Conservation (phyloP, 2,888 invertebrate species). For the Orchestes rusci region DNA sequence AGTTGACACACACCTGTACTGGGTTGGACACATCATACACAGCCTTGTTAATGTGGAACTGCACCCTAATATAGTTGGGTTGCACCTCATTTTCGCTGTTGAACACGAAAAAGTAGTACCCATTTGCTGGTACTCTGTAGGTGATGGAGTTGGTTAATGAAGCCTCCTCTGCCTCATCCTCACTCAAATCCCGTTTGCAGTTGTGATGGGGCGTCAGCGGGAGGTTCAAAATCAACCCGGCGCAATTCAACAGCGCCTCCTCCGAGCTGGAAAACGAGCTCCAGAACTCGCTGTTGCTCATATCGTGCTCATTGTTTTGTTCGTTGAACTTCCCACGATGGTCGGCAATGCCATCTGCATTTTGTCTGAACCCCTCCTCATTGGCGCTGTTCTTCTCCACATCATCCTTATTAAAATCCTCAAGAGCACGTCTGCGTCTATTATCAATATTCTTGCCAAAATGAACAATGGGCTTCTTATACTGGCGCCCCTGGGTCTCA, state of each 20-base stretch:
- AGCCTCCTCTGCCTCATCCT: conserved; percentile 46
- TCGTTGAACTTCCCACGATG: conserved; percentile 58
- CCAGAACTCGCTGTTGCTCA: conserved; percentile 73
- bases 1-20: conserved; percentile 56
- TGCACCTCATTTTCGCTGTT: conserved; percentile 74
- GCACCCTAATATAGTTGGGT: conserved; percentile 60
- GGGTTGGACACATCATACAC: conserved; percentile 60
- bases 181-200: conserved; percentile 45
- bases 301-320: conserved; percentile 54
- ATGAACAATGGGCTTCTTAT: conserved; percentile 35
- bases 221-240: conserved; percentile 63
- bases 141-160: conserved; percentile 57
- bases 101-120: conserved; percentile 78
- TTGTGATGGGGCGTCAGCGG: conserved; percentile 58
- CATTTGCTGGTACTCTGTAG: conserved; percentile 66
- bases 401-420: conserved; percentile 52
- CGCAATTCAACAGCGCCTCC: conserved; percentile 66
- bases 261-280: conserved; percentile 77
- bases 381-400: conserved; percentile 54
- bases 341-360: conserved; percentile 60
- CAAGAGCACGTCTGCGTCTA: conserved; percentile 41
- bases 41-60: conserved; percentile 63
- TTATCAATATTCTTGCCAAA: conserved; percentile 38
- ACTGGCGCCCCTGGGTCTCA: conserved; percentile 35
- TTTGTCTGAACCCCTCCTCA: conserved; percentile 57